Base-by-base conservation (phyloP, 2,797 vertebrate genomes). In the Streptopelia turtur region DNA sequence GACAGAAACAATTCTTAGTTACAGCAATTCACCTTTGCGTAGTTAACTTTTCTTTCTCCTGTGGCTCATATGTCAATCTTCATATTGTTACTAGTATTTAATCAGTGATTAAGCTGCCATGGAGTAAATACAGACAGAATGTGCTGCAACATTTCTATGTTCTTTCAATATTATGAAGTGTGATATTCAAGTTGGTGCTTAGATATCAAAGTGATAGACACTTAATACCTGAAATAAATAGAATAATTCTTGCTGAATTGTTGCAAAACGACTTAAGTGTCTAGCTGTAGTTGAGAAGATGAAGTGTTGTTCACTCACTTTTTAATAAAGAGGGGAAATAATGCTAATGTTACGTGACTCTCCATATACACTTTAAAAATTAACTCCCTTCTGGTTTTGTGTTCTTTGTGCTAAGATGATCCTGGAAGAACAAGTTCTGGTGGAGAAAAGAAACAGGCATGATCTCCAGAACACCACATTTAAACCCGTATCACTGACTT, bases 121-220 rank as follows among this genome's bases (percentile, higher is more conserved):
- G 80, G 8, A 53, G 83, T 96, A 95, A 93, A 89, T 93, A 96
- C 81, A 72, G 70, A 85, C 88, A 95, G 92, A 93, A 35, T 92
- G 87, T 89, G 86, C 87, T 13, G 53, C 92, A 93, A 91, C 86
- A 87, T 84, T 96, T 86, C 35, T 43, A 68, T 83, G 71, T 87
- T 96, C 78, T 77, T 96, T 94, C 90, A 96, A 83, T 93, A 85
- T 96, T 96, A 89, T 89, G 83, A 97, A 95, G 71, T 69, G 41
- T 78, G 87, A 94, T 88, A 94, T 81, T 92, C 92, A 95, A 81
- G 86, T 92, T 94, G 88, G 83, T 94, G 68, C 87, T 91, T 89
- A 95, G 91, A 91, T 96, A 95, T 95, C 94, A 96, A 95, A 89
- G 75, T 96, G 96, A 96, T 90, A 96, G 96, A 87, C 96, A 90